These are phyloP conservation scores for Catocala sponsa DNA, from an alignment of 2,888 invertebrate genomes.

Conservation along the genomic window DNA sequence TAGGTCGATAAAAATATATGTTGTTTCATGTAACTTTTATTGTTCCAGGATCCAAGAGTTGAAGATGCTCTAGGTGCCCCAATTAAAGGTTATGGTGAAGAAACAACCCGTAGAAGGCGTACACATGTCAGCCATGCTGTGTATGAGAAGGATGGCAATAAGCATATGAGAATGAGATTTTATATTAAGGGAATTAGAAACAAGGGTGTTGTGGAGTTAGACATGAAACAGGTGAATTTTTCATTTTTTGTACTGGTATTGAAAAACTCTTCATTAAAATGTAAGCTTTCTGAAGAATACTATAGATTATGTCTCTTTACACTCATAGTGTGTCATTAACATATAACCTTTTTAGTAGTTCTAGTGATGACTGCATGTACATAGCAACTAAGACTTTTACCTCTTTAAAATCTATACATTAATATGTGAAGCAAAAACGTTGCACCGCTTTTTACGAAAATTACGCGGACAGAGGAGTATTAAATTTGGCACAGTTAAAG, in stretches of 20 bases:
- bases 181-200: slow-evolving; percentile 95
- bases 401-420: slow-evolving; percentile 24
- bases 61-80: slow-evolving; percentile 96
- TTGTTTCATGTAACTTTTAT: background rate
- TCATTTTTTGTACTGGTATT: background rate
- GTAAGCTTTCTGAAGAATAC: too few species aligned
- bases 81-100: slow-evolving; percentile 96
- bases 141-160: slow-evolving; percentile 92
- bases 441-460: too few species aligned
- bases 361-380: background rate
- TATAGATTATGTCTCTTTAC: too few species aligned
- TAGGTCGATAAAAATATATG: too few species aligned
- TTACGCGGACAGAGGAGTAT: too few species aligned
- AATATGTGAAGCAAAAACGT: too few species aligned
- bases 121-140: slow-evolving; percentile 94
- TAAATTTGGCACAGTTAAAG: too few species aligned
- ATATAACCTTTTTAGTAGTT: background rate
- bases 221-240: slow-evolving; percentile 92
- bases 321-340: too few species aligned
- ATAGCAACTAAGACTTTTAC: background rate
- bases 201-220: slow-evolving; percentile 95
- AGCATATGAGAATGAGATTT: slow-evolving; percentile 96
- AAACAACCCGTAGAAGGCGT: slow-evolving; percentile 93
- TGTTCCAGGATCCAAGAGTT: slow-evolving; percentile 90
- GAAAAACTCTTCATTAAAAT: too few species aligned